These are phyloP conservation scores for Julus scandinavius DNA, from an alignment of 2,888 invertebrate species.

Conservation along the genomic window DNA sequence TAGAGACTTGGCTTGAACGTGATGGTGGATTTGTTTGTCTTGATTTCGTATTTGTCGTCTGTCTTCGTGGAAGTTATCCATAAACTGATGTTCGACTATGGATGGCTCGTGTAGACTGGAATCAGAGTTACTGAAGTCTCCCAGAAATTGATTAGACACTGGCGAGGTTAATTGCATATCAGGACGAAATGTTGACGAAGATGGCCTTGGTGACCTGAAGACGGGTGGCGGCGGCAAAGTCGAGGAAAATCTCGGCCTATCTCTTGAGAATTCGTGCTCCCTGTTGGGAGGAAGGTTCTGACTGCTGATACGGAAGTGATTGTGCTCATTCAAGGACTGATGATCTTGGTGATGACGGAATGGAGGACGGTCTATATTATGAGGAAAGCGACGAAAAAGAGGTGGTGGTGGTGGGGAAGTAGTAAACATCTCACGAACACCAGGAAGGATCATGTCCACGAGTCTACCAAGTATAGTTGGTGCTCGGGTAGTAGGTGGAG, in stretches of 20 bases:
- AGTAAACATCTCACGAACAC: constrained; percentile 36
- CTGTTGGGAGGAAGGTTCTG: neutral
- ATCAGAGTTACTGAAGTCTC: neutral
- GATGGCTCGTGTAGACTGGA: neutral
- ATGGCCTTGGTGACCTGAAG: neutral
- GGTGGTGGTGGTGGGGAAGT: neutral
- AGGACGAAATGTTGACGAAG: neutral
- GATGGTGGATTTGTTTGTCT: neutral
- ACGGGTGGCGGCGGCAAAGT: neutral
- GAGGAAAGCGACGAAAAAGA: neutral
- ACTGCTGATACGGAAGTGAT: neutral
- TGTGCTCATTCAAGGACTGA: neutral
- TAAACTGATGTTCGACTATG: neutral
- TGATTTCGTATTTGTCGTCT: constrained; percentile 43
- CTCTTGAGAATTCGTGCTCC: neutral
- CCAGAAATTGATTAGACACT: neutral
- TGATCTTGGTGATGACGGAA: neutral
- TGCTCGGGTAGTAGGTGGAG: neutral
- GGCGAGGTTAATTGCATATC: neutral
- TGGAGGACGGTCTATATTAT: neutral
- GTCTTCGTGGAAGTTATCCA: neutral
- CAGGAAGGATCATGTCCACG: constrained; percentile 46
- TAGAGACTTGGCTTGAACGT: constrained; percentile 42
- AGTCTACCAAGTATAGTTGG: constrained; percentile 37
- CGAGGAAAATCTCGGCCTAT: neutral